A percentile compares a stretch with the other conserved stretches of the same genome.
These are phyloP conservation scores for Hirtodrosophila cameraria DNA, from an alignment of 2,888 invertebrate genomes.

Conservation along the genomic window DNA sequence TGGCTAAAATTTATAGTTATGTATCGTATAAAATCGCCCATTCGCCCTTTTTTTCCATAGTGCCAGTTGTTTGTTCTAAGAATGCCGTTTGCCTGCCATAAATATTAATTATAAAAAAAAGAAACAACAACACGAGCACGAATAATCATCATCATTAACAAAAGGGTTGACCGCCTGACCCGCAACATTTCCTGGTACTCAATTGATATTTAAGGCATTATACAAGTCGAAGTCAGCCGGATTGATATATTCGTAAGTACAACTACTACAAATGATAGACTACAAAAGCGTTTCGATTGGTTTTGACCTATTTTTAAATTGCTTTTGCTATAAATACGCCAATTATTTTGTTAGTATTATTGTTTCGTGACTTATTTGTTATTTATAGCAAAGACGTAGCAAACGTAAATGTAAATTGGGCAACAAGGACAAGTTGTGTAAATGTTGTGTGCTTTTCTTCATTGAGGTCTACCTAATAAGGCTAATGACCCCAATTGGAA, in stretches of 20 bases:
- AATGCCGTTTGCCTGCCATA: constrained; percentile 23
- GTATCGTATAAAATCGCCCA: neutral
- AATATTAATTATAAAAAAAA: constrained; percentile 52
- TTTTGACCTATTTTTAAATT: constrained; percentile 38
- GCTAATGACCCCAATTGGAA: no score
- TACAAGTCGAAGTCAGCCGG: constrained; percentile 17
- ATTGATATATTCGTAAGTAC: neutral
- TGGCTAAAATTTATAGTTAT: constrained; percentile 13
- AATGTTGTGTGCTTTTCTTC: neutral
- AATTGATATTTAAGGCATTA: constrained; percentile 44
- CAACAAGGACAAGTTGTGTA: neutral
- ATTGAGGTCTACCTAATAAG: neutral
- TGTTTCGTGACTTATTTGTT: neutral
- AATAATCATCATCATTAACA: constrained; percentile 32
- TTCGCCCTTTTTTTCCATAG: no score
- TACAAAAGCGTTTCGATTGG: constrained; percentile 3
- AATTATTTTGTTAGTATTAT: constrained; percentile 7
- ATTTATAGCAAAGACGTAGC: neutral
- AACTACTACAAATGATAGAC: constrained; percentile 7
- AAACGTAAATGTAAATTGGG: neutral
- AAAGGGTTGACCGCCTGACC: constrained; percentile 60
- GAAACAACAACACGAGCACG: constrained; percentile 18
- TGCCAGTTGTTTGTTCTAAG: constrained; percentile 10
- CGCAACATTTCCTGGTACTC: constrained; percentile 46
- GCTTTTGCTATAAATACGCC: constrained; percentile 12